phyloP scores from a whole-genome alignment of 37 sponge, comb jelly and placozoan species.

The Crambe crambe region DNA sequence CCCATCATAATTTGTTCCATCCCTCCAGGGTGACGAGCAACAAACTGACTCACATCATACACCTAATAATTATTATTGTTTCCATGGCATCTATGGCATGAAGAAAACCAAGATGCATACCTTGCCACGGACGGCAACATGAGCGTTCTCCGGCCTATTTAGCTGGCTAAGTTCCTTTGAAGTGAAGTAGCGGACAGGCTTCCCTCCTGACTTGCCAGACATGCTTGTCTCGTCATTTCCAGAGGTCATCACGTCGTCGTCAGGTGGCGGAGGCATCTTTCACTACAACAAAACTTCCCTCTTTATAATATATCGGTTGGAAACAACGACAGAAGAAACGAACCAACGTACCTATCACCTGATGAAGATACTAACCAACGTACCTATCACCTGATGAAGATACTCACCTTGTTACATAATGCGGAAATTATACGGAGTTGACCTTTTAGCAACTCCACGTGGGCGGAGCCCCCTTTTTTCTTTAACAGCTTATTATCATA shows the following conservation, averaged over 20 bases:
- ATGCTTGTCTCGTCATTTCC: background rate
- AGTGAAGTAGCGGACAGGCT: conserved; percentile 56
- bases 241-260: background rate
- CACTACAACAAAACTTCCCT: too few relatives aligned
- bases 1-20: conserved; percentile 89
- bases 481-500: too few relatives aligned
- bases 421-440: too few relatives aligned
- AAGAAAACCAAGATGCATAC: conserved; percentile 17
- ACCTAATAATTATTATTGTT: conserved; percentile 71
- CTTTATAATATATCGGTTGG: too few relatives aligned
- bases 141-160: conserved; percentile 86
- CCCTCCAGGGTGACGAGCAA: conserved; percentile 92
- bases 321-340: too few relatives aligned
- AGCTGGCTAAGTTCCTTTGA: conserved; percentile 83
- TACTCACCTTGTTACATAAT: too few relatives aligned
- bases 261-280: background rate
- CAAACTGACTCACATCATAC: conserved; percentile 87
- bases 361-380: too few relatives aligned
- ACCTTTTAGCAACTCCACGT: too few relatives aligned
- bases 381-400: too few relatives aligned
- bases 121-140: conserved; percentile 90
- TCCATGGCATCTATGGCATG: background rate
- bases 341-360: too few relatives aligned
- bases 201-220: background rate
- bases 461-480: too few relatives aligned